phyloP scores from a whole-genome alignment of 2,888 invertebrate genomes.

The Gastrophysa polygoni region DNA sequence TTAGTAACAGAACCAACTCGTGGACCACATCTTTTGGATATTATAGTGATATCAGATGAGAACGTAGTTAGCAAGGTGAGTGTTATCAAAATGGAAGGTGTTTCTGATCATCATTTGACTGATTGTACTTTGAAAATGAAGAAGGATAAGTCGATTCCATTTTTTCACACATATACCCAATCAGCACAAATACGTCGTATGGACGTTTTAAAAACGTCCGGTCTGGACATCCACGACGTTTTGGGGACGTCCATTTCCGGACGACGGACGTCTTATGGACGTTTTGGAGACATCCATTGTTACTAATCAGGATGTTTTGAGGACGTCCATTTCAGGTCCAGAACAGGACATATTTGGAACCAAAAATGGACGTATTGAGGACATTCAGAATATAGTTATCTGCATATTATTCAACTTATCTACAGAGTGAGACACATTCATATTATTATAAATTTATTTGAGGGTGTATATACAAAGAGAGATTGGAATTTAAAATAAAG shows the following conservation, averaged over 20 bases:
- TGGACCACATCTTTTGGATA: too few species aligned
- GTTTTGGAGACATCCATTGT: slow-evolving; percentile 10
- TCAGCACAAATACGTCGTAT: slow-evolving; percentile 4
- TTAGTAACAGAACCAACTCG: too few species aligned
- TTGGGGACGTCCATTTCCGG: slow-evolving; percentile 1
- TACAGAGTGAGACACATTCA: too few species aligned
- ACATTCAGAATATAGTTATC: too few species aligned
- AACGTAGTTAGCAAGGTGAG: too few species aligned
- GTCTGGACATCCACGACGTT: slow-evolving; percentile 12
- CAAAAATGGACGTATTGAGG: background rate
- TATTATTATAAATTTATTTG: background rate
- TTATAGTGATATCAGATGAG: too few species aligned
- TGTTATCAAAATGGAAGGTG: too few species aligned
- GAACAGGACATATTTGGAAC: background rate
- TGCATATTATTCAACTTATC: too few species aligned
- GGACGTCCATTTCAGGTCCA: background rate
- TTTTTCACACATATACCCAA: too few species aligned
- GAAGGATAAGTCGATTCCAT: too few species aligned
- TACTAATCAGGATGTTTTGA: background rate
- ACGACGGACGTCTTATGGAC: slow-evolving; percentile 11
- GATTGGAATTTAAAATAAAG: background rate
- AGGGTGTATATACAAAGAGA: background rate
- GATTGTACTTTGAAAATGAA: too few species aligned
- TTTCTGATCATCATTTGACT: too few species aligned
- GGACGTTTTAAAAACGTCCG: slow-evolving; percentile 14